Evolutionary conservation across 2,888 invertebrate species (phyloP).

Genomic region (Automeris io): DNA sequence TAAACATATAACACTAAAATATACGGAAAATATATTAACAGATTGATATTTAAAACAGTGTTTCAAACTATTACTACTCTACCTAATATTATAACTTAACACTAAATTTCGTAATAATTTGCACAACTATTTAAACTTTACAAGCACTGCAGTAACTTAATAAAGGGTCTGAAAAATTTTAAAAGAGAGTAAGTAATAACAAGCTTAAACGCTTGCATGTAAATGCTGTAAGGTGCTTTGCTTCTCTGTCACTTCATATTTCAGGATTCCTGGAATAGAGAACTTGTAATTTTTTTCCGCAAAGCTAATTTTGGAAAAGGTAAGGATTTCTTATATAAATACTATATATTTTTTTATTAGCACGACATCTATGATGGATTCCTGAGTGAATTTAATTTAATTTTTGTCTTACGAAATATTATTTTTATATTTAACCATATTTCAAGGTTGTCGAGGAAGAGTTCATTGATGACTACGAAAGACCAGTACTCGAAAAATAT

Average conservation of each 20-base stretch:
- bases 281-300: neutral
- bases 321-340: too few species aligned
- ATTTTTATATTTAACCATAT: slow-evolving; percentile 25
- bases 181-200: slow-evolving; percentile 18
- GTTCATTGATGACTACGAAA: slow-evolving; percentile 83
- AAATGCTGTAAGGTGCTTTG: slow-evolving; percentile 33
- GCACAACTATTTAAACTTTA: slow-evolving; percentile 3
- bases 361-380: neutral
- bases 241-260: slow-evolving; percentile 28
- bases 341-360: too few species aligned
- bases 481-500: slow-evolving; percentile 84
- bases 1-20: slow-evolving; percentile 22
- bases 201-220: slow-evolving; percentile 36
- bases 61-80: slow-evolving; percentile 17
- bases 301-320: too few species aligned
- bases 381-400: neutral
- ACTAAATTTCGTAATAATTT: slow-evolving; percentile 16
- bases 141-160: slow-evolving; percentile 8
- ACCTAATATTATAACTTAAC: slow-evolving; percentile 22
- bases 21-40: too few species aligned
- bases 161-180: neutral
- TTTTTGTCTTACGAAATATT: slow-evolving; percentile 13
- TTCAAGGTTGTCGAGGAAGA: slow-evolving; percentile 65
- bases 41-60: slow-evolving; percentile 23
- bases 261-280: neutral